A percentile compares a stretch with the other conserved stretches of the same genome.
Evolutionary conservation across 2,888 invertebrate genomes (phyloP).

Genomic region (Epinotia bilunana): DNA sequence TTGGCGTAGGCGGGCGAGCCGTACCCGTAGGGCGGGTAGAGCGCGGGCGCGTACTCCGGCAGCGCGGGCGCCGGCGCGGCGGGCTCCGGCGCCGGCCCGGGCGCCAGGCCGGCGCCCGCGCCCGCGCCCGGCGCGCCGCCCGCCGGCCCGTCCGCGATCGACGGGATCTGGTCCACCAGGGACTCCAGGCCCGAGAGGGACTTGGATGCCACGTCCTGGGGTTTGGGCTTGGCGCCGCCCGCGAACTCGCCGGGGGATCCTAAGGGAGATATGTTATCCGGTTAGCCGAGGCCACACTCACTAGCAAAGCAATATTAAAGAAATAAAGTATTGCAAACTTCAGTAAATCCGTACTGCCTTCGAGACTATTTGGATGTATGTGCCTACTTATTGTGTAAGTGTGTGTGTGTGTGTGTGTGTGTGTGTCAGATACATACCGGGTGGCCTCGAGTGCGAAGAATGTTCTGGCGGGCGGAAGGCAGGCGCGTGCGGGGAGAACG

Average conservation of each 20-base stretch:
- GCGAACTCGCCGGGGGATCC: constrained; percentile 73
- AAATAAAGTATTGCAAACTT: no score
- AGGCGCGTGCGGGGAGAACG: constrained; percentile 58
- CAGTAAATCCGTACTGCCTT: no score
- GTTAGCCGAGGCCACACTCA: no score
- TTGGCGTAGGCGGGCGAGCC: constrained; percentile 47
- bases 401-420: no score
- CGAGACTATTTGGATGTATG: no score
- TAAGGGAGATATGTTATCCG: constrained; percentile 46
- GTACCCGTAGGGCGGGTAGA: constrained; percentile 56
- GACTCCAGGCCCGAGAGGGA: constrained; percentile 94
- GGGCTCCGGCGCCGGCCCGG: constrained; percentile 47
- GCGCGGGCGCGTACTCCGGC: constrained; percentile 57
- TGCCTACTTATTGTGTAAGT: no score
- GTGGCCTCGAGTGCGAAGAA: constrained; percentile 53
- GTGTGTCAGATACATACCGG: constrained; percentile 25
- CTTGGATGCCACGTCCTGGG: constrained; percentile 92
- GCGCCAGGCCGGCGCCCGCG: constrained; percentile 56
- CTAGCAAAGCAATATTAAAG: no score
- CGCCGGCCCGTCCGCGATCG: constrained; percentile 89
- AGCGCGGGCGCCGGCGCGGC: constrained; percentile 54
- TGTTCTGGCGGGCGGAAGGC: constrained; percentile 67
- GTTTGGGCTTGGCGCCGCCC: constrained; percentile 72
- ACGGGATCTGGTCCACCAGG: constrained; percentile 95
- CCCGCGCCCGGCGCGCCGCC: constrained; percentile 75